Conservation (phyloP, 2,113 vertebrate species). For the Corynorhinus townsendii region DNA sequence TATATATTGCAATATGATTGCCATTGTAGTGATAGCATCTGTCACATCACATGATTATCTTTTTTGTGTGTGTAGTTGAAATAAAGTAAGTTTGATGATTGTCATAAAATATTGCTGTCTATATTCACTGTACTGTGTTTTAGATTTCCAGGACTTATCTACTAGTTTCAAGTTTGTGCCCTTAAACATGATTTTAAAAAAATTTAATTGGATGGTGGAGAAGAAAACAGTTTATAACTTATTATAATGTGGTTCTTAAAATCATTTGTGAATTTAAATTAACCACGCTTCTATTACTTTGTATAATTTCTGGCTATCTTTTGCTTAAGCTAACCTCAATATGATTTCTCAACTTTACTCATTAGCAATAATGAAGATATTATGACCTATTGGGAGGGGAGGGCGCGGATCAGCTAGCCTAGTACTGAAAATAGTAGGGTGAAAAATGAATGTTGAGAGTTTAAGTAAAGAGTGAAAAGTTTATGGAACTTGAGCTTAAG, state of each 20-base stretch:
- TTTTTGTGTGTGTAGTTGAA: background rate
- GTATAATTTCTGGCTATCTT: background rate
- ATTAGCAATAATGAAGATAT: background rate
- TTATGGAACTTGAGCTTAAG: slow-evolving; percentile 10
- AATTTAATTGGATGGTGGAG: background rate
- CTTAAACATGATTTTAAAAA: background rate
- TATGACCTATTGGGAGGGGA: background rate
- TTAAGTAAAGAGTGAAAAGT: slow-evolving; percentile 1
- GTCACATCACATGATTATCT: background rate
- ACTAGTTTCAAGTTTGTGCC: background rate
- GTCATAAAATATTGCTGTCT: background rate
- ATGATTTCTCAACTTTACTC: slow-evolving; percentile 12
- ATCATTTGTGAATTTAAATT: slow-evolving; percentile 42
- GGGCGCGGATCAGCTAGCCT: background rate
- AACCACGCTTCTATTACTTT: background rate
- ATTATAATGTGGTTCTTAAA: slow-evolving; percentile 24
- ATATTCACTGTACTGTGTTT: background rate
- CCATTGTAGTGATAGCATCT: background rate
- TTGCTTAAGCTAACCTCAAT: background rate
- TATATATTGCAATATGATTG: background rate
- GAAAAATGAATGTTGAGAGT: background rate
- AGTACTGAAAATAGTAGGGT: background rate
- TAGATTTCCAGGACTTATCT: background rate
- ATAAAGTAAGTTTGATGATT: background rate
- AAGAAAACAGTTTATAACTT: background rate